A percentile compares a stretch with the other conserved stretches of the same genome.
Evolutionary conservation across 2,113 vertebrate species (phyloP).

Genomic region (Loxodonta africana): DNA sequence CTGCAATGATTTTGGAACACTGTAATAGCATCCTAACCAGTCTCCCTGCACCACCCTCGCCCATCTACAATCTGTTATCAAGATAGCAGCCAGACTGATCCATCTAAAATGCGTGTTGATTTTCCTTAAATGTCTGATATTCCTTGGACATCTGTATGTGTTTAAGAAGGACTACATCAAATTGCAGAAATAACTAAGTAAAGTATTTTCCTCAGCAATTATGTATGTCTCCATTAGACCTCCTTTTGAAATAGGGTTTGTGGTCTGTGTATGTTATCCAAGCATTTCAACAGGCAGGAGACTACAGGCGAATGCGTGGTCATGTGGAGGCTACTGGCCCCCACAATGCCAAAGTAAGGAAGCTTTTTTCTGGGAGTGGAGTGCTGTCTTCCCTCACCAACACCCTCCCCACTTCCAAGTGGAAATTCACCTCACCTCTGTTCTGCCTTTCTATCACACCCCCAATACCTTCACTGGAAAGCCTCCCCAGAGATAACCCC

Average conservation of each 20-base stretch:
- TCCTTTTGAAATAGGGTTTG: background rate
- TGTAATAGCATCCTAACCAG: background rate
- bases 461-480: background rate
- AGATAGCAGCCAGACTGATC: background rate
- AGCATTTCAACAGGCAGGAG: background rate
- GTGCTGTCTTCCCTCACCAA: background rate
- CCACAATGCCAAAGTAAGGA: background rate
- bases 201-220: background rate
- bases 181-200: background rate
- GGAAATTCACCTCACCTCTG: background rate
- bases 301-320: too few relatives aligned
- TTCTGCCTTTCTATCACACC: background rate
- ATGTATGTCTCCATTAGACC: background rate
- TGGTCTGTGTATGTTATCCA: background rate
- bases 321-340: background rate
- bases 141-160: background rate
- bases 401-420: background rate
- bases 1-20: background rate
- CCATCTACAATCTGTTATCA: background rate
- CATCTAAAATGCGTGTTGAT: background rate
- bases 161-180: slow-evolving; percentile 3
- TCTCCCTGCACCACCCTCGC: background rate
- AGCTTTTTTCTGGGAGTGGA: background rate
- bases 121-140: slow-evolving; percentile 41
- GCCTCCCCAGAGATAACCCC: background rate